Conservation (phyloP, 2,797 vertebrate genomes). For the Centropyge bicolor region DNA sequence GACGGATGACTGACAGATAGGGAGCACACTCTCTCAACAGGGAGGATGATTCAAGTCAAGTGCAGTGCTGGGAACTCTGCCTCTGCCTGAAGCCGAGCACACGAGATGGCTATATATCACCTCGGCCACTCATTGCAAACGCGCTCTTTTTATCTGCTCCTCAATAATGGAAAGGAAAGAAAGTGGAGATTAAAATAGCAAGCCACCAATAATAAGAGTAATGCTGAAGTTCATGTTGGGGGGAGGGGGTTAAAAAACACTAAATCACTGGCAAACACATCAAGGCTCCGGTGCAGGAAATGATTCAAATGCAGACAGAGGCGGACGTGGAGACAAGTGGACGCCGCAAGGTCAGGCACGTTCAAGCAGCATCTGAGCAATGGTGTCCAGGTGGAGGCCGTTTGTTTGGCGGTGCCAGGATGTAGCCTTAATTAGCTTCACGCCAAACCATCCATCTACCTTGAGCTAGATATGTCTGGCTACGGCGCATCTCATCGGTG, state of each 20-base stretch:
- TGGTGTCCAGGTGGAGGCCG: constrained; percentile 48
- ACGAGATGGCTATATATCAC: constrained; percentile 43
- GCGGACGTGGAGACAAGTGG: constrained; percentile 21
- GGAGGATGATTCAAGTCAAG: constrained; percentile 67
- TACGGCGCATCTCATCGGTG: neutral
- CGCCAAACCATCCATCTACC: constrained; percentile 51
- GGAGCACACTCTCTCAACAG: constrained; percentile 43
- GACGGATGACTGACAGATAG: constrained; percentile 71
- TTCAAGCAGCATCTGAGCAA: constrained; percentile 47
- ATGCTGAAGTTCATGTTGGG: neutral
- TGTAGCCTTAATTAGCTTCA: constrained; percentile 64
- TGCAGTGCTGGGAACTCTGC: constrained; percentile 44
- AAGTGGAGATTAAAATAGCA: constrained; percentile 12
- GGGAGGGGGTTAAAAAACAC: no score
- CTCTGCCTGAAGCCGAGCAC: constrained; percentile 34
- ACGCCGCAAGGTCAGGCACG: constrained; percentile 52
- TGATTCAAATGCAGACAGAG: constrained; percentile 47
- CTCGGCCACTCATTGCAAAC: constrained; percentile 19
- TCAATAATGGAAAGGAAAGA: constrained; percentile 7
- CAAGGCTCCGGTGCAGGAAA: constrained; percentile 11
- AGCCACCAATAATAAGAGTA: constrained; percentile 13
- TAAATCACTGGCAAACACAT: constrained; percentile 40
- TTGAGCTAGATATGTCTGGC: constrained; percentile 40
- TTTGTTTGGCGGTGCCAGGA: constrained; percentile 46
- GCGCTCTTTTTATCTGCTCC: constrained; percentile 12